Evolutionary conservation across 2,113 vertebrate genomes (phyloP), one percentile per base, ranked within the genome.

Genomic region (Gavia stellata): DNA sequence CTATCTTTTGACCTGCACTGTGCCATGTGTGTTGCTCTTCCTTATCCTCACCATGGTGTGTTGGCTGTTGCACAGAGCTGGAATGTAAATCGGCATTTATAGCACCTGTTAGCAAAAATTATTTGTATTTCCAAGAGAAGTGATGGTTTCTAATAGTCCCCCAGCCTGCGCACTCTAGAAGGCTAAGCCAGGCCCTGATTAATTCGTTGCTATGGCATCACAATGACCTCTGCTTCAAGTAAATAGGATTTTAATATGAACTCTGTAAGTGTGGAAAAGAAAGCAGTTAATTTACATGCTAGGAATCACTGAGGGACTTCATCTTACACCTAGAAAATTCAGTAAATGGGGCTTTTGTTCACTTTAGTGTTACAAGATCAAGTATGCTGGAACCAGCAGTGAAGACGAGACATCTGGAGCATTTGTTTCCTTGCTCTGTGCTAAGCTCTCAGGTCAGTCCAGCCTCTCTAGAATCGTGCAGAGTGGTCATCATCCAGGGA

Each of bases 401-500:
- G 17, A 59, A 68, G n/a, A 28, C 9, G 33, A 81, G 31, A 56
- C 8, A 18, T 25, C 31, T n/a, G 26, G 28, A 86, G 5, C 20
- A 63, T 12, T 58, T 49, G 7, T 40, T 36, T 87, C 10, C 10
- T 78, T 73, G 9, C 34, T 68, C 16, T 66, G 11, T 65, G 40
- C 14, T 67, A 52, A 52, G 21, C 14, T 84, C 9, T 68, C 45
- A 53, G 12, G 62, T 44, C 14, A 66, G 36, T 47, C 14, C 34
- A 45, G 31, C 9, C 6, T 49, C n/a, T 92, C 63, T 36, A 42
- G 63, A 84, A 62, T 65, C 53, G 29, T 6, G 12, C 5, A 42
- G 15, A 1, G 0, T 9, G 17, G 15, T 53, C 14, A 15, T 44
- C 38, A 47, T 20, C 23, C 47, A 24, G 2, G 38, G 12, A 82